Evolutionary conservation across 2,888 invertebrate genomes (phyloP).

Genomic region (Drosophila koepferae): DNA sequence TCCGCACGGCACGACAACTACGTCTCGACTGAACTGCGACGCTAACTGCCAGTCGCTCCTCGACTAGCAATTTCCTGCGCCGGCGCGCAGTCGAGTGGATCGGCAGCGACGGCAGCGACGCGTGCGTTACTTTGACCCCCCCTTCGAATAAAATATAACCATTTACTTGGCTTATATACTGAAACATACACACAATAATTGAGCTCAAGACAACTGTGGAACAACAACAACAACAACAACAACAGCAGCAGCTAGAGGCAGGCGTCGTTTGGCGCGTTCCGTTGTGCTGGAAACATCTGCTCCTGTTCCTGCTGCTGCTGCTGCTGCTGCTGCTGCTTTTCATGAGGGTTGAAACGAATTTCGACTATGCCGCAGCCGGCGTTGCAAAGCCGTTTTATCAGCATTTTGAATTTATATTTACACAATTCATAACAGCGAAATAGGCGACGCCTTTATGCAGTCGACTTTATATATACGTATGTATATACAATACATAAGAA

Average conservation of each 20-base stretch:
- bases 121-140: constrained; percentile 48
- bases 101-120: constrained; percentile 51
- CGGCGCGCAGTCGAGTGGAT: constrained; percentile 74
- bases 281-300: constrained; percentile 82
- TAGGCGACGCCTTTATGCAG: constrained; percentile 28
- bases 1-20: constrained; percentile 64
- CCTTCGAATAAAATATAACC: constrained; percentile 35
- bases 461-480: neutral
- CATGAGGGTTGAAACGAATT: constrained; percentile 74
- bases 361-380: constrained; percentile 68
- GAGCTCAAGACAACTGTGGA: constrained; percentile 66
- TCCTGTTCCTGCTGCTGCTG: constrained; percentile 60
- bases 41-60: constrained; percentile 46
- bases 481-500: neutral
- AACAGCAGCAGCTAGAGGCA: constrained; percentile 31
- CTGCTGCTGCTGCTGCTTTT: constrained; percentile 23
- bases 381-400: constrained; percentile 63
- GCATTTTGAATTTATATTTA: constrained; percentile 72
- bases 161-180: constrained; percentile 52
- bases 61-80: constrained; percentile 77
- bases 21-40: constrained; percentile 65
- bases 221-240: constrained; percentile 20
- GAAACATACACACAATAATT: constrained; percentile 52
- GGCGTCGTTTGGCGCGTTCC: constrained; percentile 82
- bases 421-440: constrained; percentile 65